These are phyloP conservation scores for Trichogramma dendrolimi DNA, from an alignment of 2,888 invertebrate species.

Conservation along the genomic window DNA sequence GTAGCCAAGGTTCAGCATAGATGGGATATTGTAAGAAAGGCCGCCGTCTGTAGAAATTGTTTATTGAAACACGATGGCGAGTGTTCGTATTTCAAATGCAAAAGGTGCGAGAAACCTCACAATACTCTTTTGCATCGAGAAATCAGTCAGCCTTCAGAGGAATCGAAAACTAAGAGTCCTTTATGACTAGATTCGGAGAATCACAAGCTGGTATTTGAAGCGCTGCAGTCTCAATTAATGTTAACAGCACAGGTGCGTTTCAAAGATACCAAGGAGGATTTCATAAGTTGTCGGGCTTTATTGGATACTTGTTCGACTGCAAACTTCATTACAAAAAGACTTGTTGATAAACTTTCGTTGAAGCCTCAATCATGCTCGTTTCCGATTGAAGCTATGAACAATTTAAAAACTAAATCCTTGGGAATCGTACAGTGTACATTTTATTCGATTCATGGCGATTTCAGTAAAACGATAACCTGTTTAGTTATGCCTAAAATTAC, in stretches of 20 bases:
- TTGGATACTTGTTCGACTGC: slow-evolving; percentile 6
- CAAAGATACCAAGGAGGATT: background rate
- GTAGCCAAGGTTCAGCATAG: too few species aligned
- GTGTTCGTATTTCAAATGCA: too few species aligned
- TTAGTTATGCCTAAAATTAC: background rate
- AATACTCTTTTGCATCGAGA: too few species aligned
- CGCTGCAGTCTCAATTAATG: background rate
- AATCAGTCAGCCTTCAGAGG: too few species aligned
- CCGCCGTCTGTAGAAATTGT: too few species aligned
- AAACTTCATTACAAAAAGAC: slow-evolving; percentile 1
- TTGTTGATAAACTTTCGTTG: background rate
- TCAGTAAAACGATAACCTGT: background rate
- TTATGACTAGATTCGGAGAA: too few species aligned
- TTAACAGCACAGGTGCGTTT: background rate
- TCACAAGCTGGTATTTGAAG: too few species aligned
- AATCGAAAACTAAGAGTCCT: too few species aligned
- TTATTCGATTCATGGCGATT: background rate
- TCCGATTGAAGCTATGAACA: background rate
- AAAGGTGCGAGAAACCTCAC: too few species aligned
- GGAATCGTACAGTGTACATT: background rate
- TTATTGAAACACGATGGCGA: too few species aligned
- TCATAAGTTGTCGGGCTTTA: background rate
- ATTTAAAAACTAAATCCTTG: background rate
- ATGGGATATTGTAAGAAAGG: too few species aligned
- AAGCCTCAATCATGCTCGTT: background rate